Conservation (phyloP, 2,888 invertebrate species). For the Caradrina clavipalpis region DNA sequence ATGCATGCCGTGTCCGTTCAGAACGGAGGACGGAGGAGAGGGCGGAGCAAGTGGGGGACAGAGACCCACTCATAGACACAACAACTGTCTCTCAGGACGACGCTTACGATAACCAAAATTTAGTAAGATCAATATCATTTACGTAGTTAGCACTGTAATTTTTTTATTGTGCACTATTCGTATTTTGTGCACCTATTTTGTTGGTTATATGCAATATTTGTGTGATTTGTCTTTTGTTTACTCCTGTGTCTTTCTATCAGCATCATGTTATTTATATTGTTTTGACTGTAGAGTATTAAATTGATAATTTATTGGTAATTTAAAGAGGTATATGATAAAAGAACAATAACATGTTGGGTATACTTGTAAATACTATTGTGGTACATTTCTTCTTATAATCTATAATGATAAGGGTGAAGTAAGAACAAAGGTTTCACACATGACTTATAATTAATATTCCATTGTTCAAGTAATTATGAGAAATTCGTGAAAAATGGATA, state of each 20-base stretch:
- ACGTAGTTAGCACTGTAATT: conserved; percentile 73
- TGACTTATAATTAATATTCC: not conserved
- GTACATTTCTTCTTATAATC: conserved; percentile 18
- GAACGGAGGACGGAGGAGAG: conserved; percentile 77
- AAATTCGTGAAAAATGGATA: not conserved
- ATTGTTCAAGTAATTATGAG: not conserved
- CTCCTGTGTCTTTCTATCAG: conserved; percentile 38
- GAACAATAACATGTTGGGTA: conserved; percentile 12
- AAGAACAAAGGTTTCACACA: not conserved
- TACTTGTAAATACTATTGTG: conserved; percentile 11
- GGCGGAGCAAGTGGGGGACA: conserved; percentile 72
- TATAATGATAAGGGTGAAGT: conserved; percentile 2
- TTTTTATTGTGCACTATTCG: conserved; percentile 55
- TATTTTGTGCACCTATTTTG: conserved; percentile 56
- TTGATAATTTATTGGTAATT: conserved; percentile 36
- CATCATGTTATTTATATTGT: conserved; percentile 47
- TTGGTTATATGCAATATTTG: conserved; percentile 44
- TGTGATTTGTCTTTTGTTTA: conserved; percentile 43
- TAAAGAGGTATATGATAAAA: conserved; percentile 25
- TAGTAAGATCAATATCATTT: conserved; percentile 80
- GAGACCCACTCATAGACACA: conserved; percentile 83
- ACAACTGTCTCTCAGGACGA: conserved; percentile 83
- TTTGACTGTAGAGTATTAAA: conserved; percentile 20
- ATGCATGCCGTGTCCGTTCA: conserved; percentile 80
- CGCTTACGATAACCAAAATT: conserved; percentile 79